These are phyloP conservation scores for Plagiodera versicolora DNA, from an alignment of 2,888 invertebrate species.

Conservation along the genomic window DNA sequence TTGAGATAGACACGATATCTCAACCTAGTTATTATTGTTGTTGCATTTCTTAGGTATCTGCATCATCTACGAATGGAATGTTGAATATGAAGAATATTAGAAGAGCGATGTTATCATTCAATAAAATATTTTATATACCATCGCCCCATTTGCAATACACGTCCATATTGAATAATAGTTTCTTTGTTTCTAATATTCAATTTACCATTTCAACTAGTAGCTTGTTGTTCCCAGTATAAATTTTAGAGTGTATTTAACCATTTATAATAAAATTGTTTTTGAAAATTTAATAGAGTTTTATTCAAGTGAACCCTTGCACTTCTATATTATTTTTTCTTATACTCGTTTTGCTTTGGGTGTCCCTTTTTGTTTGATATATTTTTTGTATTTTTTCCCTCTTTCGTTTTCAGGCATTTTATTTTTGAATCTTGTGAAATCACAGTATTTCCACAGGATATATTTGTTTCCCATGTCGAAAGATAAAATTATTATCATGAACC, in stretches of 20 bases:
- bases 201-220: constrained; percentile 12
- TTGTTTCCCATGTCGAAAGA: too few relatives aligned
- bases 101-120: neutral
- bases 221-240: constrained; percentile 17
- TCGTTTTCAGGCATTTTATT: constrained; percentile 29
- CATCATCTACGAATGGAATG: too few relatives aligned
- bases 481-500: too few relatives aligned
- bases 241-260: constrained; percentile 36
- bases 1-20: too few relatives aligned
- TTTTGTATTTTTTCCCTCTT: constrained; percentile 32
- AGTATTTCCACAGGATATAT: too few relatives aligned
- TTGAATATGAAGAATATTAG: too few relatives aligned
- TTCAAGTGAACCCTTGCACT: constrained; percentile 43
- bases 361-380: constrained; percentile 30
- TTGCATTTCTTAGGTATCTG: too few relatives aligned
- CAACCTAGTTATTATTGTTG: too few relatives aligned
- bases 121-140: neutral
- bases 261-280: constrained; percentile 44
- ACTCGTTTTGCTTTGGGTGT: constrained; percentile 51
- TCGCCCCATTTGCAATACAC: neutral
- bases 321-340: constrained; percentile 42
- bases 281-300: constrained; percentile 43
- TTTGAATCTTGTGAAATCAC: constrained; percentile 10
- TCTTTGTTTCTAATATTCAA: constrained; percentile 22
- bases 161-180: neutral